These are phyloP conservation scores for Oegoconia quadripuncta DNA, from an alignment of 2,888 invertebrate genomes.

Conservation along the genomic window DNA sequence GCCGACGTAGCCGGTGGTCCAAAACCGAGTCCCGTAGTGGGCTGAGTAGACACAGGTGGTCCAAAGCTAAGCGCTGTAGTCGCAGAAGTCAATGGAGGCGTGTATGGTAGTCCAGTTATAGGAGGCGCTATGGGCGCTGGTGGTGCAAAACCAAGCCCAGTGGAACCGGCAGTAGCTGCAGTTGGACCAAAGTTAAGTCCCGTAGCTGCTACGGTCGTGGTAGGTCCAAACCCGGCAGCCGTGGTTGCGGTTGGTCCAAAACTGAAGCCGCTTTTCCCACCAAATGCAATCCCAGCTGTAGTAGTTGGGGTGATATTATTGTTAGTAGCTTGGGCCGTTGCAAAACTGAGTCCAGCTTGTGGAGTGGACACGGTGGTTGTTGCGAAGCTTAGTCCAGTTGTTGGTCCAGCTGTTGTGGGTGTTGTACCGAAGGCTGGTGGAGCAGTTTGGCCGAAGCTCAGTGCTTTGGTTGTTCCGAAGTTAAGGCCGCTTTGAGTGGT, in stretches of 20 bases:
- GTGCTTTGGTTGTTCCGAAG: conserved; percentile 9
- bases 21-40: conserved; percentile 19
- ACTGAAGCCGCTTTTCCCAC: too few species aligned
- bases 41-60: conserved; percentile 14
- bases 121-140: conserved; percentile 17
- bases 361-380: neutral
- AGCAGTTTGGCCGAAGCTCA: conserved; percentile 16
- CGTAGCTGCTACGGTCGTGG: conserved; percentile 4
- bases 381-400: conserved; percentile 26
- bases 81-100: neutral
- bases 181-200: conserved; percentile 6
- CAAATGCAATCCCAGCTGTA: conserved; percentile 5
- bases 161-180: neutral
- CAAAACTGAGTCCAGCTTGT: conserved; percentile 2
- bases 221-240: too few species aligned
- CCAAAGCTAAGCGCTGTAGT: conserved; percentile 22
- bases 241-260: conserved; percentile 20
- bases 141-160: conserved; percentile 15
- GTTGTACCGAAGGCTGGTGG: conserved; percentile 19
- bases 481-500: conserved; percentile 9
- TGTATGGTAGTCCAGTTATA: neutral
- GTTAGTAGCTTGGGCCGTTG: too few species aligned
- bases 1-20: conserved; percentile 15
- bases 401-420: conserved; percentile 18
- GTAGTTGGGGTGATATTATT: too few species aligned